phyloP scores from a whole-genome alignment of 1,140 invertebrate genomes.

The Thaumatotibia leucotreta region DNA sequence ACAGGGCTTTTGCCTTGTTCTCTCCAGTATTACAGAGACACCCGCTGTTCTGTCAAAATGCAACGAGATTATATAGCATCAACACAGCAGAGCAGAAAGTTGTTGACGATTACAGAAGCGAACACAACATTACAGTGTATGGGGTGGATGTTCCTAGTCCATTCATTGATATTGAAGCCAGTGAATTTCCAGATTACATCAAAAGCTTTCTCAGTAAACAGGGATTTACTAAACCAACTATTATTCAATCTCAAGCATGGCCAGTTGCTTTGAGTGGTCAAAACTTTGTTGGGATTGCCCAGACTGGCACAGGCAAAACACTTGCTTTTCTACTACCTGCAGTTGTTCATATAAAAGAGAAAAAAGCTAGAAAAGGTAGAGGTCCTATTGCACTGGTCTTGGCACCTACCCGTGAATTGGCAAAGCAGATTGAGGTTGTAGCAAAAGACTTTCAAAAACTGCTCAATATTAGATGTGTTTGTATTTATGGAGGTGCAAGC shows the following conservation, averaged over 20 bases:
- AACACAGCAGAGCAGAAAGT: constrained; percentile 43
- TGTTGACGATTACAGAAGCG: constrained; percentile 46
- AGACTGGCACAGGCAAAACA: constrained; percentile 95
- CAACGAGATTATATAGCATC: constrained; percentile 44
- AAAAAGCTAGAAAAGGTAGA: constrained; percentile 84
- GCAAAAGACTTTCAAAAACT: constrained; percentile 90
- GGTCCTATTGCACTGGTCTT: constrained; percentile 93
- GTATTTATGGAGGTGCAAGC: constrained; percentile 96
- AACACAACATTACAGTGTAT: constrained; percentile 62
- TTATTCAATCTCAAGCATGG: constrained; percentile 93
- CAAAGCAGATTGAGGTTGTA: constrained; percentile 96
- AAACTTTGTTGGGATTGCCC: constrained; percentile 96
- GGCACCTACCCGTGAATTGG: constrained; percentile 95
- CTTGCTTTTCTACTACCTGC: constrained; percentile 88
- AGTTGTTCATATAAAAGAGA: constrained; percentile 95
- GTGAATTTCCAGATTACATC: constrained; percentile 87
- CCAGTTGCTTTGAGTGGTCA: constrained; percentile 93
- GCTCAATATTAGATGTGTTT: constrained; percentile 89
- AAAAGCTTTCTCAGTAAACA: constrained; percentile 83
- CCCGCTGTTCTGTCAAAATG: background rate
- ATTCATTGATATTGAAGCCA: constrained; percentile 80
- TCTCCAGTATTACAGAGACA: background rate
- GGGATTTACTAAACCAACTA: constrained; percentile 89
- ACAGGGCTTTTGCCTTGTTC: background rate
- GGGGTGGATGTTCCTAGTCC: constrained; percentile 60